Evolutionary conservation across 2,888 invertebrate species (phyloP).

Genomic region (Antheraea assamensis): DNA sequence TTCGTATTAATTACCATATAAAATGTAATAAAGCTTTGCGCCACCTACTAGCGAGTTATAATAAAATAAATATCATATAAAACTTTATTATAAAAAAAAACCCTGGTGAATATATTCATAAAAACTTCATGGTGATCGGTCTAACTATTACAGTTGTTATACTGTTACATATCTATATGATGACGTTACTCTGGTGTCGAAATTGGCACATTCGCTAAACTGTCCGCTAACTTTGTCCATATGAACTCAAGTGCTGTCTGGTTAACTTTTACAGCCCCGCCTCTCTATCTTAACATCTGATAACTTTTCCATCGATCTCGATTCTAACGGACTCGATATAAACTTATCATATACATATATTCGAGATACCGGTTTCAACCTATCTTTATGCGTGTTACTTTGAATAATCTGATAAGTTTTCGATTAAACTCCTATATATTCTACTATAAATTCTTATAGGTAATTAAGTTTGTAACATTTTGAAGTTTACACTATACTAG

Average conservation of each 20-base stretch:
- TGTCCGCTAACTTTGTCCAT: conserved; percentile 67
- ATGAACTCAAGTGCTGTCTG: conserved; percentile 61
- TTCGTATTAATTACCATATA: too few relatives aligned
- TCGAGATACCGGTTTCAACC: background rate
- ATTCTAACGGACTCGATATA: background rate
- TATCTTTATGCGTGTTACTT: background rate
- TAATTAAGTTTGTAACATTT: background rate
- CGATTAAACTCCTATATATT: background rate
- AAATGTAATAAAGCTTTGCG: too few relatives aligned
- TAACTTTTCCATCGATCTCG: conserved; percentile 37
- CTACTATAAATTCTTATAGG: background rate
- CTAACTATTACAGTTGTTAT: background rate
- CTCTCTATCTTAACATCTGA: conserved; percentile 55
- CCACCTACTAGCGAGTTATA: too few relatives aligned
- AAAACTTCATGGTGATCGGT: too few relatives aligned
- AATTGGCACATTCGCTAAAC: conserved; percentile 71
- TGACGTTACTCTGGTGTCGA: conserved; percentile 47
- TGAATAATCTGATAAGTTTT: background rate
- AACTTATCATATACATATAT: background rate
- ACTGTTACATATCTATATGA: conserved; percentile 2
- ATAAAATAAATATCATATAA: too few relatives aligned
- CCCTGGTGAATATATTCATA: too few relatives aligned
- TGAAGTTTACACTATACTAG: background rate
- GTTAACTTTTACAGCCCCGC: conserved; percentile 62
- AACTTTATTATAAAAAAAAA: too few relatives aligned